Percentiles rank a stretch among this genome's conserved stretches.
Evolutionary conservation across 53 echinoderm and acorn worm species (phyloP).

Genomic region (Temnopleurus reevesii): DNA sequence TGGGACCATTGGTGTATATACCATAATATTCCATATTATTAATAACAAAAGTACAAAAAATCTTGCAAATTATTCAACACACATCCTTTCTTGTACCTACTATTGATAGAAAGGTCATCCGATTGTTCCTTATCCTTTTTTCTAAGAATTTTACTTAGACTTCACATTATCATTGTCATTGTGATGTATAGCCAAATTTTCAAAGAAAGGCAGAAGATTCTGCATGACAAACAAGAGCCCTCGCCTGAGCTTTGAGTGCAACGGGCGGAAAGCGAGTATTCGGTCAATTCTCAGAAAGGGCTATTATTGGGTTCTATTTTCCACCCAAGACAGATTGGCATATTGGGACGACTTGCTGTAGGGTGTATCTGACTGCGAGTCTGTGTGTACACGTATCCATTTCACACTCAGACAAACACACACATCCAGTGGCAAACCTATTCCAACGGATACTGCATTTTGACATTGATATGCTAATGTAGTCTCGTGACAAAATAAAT

Average conservation of each 20-base stretch:
- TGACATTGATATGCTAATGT: neutral
- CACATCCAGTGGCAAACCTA: neutral
- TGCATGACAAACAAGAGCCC: neutral
- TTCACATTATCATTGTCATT: no score
- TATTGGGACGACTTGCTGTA: neutral
- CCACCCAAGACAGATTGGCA: neutral
- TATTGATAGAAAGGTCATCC: no score
- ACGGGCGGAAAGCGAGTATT: neutral
- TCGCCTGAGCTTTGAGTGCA: neutral
- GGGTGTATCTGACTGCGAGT: neutral
- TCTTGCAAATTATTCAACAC: no score
- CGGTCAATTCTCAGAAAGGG: neutral
- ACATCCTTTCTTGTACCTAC: no score
- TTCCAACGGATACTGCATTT: neutral
- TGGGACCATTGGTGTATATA: no score
- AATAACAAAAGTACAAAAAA: no score
- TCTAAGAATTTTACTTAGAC: no score
- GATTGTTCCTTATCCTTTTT: no score
- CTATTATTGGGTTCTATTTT: neutral
- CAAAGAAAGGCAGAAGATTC: neutral
- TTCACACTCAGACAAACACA: no score
- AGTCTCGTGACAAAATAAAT: no score
- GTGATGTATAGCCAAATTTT: no score
- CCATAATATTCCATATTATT: no score
- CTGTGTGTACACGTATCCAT: neutral